Conservation (phyloP, 2,113 vertebrate genomes). For the Pithys albifrons region DNA sequence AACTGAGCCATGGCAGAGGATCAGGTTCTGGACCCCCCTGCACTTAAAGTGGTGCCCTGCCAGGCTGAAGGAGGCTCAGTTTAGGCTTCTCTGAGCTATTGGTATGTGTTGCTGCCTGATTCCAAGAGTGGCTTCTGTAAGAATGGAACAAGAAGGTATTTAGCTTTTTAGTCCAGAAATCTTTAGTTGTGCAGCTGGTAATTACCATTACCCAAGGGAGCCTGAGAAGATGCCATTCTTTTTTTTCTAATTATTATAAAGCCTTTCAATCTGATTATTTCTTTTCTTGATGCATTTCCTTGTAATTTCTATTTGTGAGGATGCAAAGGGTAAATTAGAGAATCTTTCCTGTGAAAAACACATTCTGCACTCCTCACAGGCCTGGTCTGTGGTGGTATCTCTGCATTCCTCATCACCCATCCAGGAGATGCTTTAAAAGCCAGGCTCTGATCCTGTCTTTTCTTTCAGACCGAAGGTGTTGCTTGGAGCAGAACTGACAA, state of each 20-base stretch:
- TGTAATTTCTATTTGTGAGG: conserved; percentile 16
- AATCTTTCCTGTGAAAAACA: conserved; percentile 20
- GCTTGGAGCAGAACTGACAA: not conserved
- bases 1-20: not conserved
- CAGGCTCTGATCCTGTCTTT: not conserved
- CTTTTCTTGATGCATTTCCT: conserved; percentile 51
- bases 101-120: not conserved
- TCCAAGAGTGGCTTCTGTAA: not conserved
- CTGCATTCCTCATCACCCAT: not conserved
- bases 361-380: not conserved
- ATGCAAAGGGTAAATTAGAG: conserved; percentile 1
- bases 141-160: not conserved
- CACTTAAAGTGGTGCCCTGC: not conserved
- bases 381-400: not conserved
- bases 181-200: not conserved
- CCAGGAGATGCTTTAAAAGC: not conserved
- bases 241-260: conserved; percentile 30
- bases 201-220: conserved; percentile 28
- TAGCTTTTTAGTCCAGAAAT: conserved; percentile 2
- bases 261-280: conserved; percentile 56
- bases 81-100: not conserved
- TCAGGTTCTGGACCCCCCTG: not conserved
- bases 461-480: not conserved
- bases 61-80: not conserved
- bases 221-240: not conserved